Evolutionary conservation across 2,797 vertebrate species (phyloP), one percentile per base, ranked within the genome.

Genomic region (Rhadinocentrus ornatus): DNA sequence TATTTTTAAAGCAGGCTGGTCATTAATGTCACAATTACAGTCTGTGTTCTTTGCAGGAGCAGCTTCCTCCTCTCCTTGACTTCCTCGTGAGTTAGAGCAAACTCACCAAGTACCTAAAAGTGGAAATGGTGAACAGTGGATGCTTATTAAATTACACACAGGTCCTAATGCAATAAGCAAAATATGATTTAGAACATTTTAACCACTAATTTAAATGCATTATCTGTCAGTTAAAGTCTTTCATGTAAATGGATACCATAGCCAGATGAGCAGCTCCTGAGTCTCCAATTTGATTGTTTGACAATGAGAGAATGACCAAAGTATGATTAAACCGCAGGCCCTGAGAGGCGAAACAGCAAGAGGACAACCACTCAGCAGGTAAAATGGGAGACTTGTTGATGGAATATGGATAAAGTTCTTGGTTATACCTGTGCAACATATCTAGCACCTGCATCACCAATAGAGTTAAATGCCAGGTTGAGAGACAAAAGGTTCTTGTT

Each of bases 241-340:
- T 41, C n/a, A 80, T 71, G 66, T 82, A 77, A 80, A 84, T 57
- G 52, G 55, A 79, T 85, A 92, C 90, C 74, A 1, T 22, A 37
- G 85, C 96, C 27, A 98, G 85, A 71, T 76, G 81, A 53, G 85
- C 35, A 0, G 96, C 96, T 2, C 97, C 97, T 0, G 66, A n/a
- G 58, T 98, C 96, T 12, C 91, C 91, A 15, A 98, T 96, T 20
- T 82, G 80, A 85, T 98, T 97, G 91, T 90, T 90, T 1, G 93
- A 92, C 76, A 98, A 69, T 0, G 96, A 96, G 29, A 98, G 92
- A 83, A 89, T 93, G 26, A 95, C 86, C 84, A 98, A 86, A 0
- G 94, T 84, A 2, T 94, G 93, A 77, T 98, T 97, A 39, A 96
- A 75, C 57, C 96, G 92, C 71, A 98, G 86, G n/a, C 96, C 96